A percentile compares a stretch with the other conserved stretches of the same genome.
These are phyloP conservation scores for Bradypus variegatus DNA, from an alignment of 2,797 vertebrate species.

Conservation along the genomic window DNA sequence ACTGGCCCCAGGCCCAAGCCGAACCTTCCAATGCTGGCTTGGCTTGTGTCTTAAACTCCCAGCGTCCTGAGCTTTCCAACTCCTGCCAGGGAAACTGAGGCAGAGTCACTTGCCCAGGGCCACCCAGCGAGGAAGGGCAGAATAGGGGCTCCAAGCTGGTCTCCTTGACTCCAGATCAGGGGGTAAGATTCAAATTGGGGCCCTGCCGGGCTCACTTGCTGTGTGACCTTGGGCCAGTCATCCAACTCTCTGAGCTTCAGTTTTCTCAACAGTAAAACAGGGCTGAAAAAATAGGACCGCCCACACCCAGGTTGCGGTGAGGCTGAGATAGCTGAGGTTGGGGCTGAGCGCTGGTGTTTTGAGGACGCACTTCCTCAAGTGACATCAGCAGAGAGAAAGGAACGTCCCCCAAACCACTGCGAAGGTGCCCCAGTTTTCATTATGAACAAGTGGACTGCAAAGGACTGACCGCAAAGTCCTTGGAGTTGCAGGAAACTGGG, in stretches of 20 bases:
- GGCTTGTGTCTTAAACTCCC: not conserved
- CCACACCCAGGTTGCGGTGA: not conserved
- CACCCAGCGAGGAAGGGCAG: not conserved
- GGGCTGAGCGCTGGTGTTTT: not conserved
- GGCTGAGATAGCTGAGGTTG: not conserved
- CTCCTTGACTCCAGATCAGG: not conserved
- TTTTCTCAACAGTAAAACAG: not conserved
- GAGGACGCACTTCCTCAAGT: constrained; percentile 30
- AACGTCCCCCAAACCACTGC: not conserved
- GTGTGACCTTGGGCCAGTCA: not conserved
- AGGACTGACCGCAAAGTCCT: not conserved
- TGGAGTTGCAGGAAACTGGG: not conserved
- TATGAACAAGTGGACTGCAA: not conserved
- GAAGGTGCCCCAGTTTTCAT: not conserved
- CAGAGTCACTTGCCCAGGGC: not conserved
- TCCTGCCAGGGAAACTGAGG: not conserved
- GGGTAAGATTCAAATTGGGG: not conserved
- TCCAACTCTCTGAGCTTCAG: not conserved
- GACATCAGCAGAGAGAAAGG: not conserved
- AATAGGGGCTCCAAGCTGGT: not conserved
- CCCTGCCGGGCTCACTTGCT: not conserved
- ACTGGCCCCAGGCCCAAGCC: not conserved
- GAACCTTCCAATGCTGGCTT: not conserved
- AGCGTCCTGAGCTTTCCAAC: not conserved
- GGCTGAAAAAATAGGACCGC: not conserved